These are phyloP conservation scores for Danio choprae DNA, from an alignment of 2,797 vertebrate genomes.

Conservation along the genomic window DNA sequence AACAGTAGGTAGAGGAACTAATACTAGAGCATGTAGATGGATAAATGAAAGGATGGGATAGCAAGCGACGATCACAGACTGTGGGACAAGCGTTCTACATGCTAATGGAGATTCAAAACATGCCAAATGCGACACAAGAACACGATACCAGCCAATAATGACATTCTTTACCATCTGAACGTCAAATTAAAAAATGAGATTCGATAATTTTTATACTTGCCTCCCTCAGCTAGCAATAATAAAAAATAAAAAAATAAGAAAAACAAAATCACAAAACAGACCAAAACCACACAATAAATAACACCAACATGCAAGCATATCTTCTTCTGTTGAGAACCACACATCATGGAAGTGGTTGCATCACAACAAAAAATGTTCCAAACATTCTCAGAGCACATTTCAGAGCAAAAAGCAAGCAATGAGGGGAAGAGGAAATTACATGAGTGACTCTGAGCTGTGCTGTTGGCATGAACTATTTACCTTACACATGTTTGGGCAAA, in stretches of 20 bases:
- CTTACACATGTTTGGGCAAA: conserved; percentile 8
- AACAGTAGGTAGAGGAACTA: conserved; percentile 16
- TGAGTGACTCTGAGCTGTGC: conserved; percentile 10
- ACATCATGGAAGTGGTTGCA: conserved; percentile 19
- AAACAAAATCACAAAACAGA: conserved; percentile 75
- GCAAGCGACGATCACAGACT: conserved; percentile 2
- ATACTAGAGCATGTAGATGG: conserved; percentile 1
- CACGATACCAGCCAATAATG: conserved; percentile 59
- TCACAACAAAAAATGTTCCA: conserved; percentile 14
- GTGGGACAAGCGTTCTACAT: conserved; percentile 13
- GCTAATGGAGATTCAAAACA: conserved; percentile 20
- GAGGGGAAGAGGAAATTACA: conserved; percentile 24
- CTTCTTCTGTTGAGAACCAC: not conserved
- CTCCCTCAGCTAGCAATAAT: conserved; percentile 82
- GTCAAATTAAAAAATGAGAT: conserved; percentile 49
- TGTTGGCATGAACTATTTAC: not conserved
- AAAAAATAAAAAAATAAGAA: conserved; percentile 68
- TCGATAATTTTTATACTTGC: conserved; percentile 79
- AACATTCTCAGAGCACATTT: conserved; percentile 19
- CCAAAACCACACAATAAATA: conserved; percentile 70
- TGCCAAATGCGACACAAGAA: conserved; percentile 42
- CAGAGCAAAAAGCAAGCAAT: conserved; percentile 38
- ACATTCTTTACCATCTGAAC: conserved; percentile 54
- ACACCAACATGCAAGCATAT: conserved; percentile 68
- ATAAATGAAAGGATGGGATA: not conserved